Percentiles rank a stretch among this genome's conserved stretches.
Evolutionary conservation across 2,888 invertebrate genomes (phyloP).

Genomic region (Mactromeris polynyma): DNA sequence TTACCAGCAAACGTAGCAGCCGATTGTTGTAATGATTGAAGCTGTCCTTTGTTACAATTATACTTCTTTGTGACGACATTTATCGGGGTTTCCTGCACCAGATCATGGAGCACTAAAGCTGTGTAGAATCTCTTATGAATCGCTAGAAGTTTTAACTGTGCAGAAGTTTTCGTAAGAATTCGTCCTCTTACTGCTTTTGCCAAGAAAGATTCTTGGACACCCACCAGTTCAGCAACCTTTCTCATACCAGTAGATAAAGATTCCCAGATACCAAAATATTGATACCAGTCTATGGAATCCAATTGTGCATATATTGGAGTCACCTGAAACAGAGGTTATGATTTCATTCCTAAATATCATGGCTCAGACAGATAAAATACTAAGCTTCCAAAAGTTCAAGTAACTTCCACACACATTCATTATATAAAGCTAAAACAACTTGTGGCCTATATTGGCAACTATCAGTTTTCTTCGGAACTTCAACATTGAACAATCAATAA

Average conservation of each 20-base stretch:
- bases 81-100: slow-evolving; percentile 94
- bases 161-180: slow-evolving; percentile 75
- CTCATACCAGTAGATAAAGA: slow-evolving; percentile 92
- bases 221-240: slow-evolving; percentile 95
- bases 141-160: slow-evolving; percentile 75
- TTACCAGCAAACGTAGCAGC: slow-evolving; percentile 97
- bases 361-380: too few species aligned
- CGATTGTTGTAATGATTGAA: slow-evolving; percentile 97
- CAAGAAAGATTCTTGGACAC: slow-evolving; percentile 95
- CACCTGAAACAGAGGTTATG: slow-evolving; percentile 86
- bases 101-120: slow-evolving; percentile 95
- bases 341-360: too few species aligned
- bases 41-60: slow-evolving; percentile 94
- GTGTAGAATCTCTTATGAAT: slow-evolving; percentile 88
- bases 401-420: too few species aligned
- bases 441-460: too few species aligned
- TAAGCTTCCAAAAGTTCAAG: too few species aligned
- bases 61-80: slow-evolving; percentile 94
- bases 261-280: slow-evolving; percentile 93
- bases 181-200: slow-evolving; percentile 88
- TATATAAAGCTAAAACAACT: too few species aligned
- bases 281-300: slow-evolving; percentile 90
- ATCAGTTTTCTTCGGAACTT: too few species aligned
- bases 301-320: slow-evolving; percentile 96
- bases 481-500: too few species aligned